Evolutionary conservation across 2,888 invertebrate species (phyloP), one percentile per base, ranked within the genome.

Genomic region (Rhorus exstirpatorius): DNA sequence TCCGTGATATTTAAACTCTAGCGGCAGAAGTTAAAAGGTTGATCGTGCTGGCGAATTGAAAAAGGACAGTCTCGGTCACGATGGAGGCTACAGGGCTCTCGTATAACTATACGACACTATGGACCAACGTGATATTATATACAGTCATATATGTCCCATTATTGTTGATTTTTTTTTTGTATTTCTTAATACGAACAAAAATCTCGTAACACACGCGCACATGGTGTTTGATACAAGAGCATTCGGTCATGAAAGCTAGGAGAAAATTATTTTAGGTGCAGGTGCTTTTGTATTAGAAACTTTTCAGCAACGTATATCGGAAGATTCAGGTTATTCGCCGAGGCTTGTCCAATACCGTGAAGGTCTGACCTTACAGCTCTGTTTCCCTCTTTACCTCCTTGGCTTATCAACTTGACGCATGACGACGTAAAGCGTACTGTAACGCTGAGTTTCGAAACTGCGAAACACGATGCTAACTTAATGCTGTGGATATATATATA

Each of bases 1-100:
- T 91, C 91, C 91, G 90, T 78, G 90, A 88, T 90, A 88, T 90
- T 90, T 89, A 90, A 89, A 88, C 87, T 71, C 63, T 51, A 38
- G 51, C 14, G 63, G 70, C 19, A 10, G 49, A 77, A 41, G 38
- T 26, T 17, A 41, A 60, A 77, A 41, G 77, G 68, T 77, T 61
- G 77, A 77, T 68, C 38, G 68, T 61, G 19, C 38, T 14, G 60
- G 21, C 10, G 24, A 3, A n/a, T 3, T 1, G 41, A 21, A 10
- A 41, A n/a, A n/a, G n/a, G n/a, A n/a, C n/a, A n/a, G n/a, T n/a
- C n/a, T n/a, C n/a, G n/a, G n/a, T n/a, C n/a, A n/a, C n/a, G n/a
- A n/a, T n/a, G n/a, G n/a, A n/a, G n/a, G n/a, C n/a, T n/a, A n/a
- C n/a, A n/a, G n/a, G n/a, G n/a, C n/a, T n/a, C n/a, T n/a, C n/a